A percentile compares a stretch with the other conserved stretches of the same genome.
Evolutionary conservation across 2,113 vertebrate species (phyloP).

Genomic region (Plotosus lineatus): DNA sequence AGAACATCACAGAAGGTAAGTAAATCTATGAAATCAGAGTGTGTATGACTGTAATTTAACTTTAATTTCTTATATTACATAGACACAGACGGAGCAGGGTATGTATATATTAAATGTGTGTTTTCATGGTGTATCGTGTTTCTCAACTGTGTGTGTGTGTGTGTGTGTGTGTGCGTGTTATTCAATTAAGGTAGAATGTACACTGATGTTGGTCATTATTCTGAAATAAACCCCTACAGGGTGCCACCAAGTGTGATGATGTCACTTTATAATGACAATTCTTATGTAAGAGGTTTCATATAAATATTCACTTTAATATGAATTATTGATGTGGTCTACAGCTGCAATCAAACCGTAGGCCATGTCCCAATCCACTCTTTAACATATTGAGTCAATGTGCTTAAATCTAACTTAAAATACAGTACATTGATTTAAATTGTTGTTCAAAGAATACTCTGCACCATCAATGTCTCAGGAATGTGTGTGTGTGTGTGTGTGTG

Average conservation of each 20-base stretch:
- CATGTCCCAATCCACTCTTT: neutral
- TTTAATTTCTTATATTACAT: neutral
- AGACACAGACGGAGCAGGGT: neutral
- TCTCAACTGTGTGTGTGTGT: neutral
- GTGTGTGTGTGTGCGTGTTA: neutral
- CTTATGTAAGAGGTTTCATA: too few species aligned
- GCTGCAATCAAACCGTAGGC: too few species aligned
- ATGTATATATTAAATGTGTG: neutral
- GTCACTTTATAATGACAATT: too few species aligned
- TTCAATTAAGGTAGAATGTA: too few species aligned
- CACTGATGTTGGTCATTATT: too few species aligned
- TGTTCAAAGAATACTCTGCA: neutral
- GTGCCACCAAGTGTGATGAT: too few species aligned
- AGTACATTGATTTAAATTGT: too few species aligned
- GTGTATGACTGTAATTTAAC: neutral
- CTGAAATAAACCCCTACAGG: too few species aligned
- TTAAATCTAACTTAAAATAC: neutral
- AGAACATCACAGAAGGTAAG: constrained; percentile 20
- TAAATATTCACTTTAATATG: too few species aligned
- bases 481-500: constrained; percentile 18
- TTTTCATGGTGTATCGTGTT: neutral
- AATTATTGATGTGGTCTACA: too few species aligned
- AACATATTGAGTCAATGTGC: neutral
- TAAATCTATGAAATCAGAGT: neutral
- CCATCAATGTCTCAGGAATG: neutral